Evolutionary conservation across 2,797 vertebrate genomes (phyloP), one percentile per base, ranked within the genome.

Genomic region (Percopsis omiscomaycus): DNA sequence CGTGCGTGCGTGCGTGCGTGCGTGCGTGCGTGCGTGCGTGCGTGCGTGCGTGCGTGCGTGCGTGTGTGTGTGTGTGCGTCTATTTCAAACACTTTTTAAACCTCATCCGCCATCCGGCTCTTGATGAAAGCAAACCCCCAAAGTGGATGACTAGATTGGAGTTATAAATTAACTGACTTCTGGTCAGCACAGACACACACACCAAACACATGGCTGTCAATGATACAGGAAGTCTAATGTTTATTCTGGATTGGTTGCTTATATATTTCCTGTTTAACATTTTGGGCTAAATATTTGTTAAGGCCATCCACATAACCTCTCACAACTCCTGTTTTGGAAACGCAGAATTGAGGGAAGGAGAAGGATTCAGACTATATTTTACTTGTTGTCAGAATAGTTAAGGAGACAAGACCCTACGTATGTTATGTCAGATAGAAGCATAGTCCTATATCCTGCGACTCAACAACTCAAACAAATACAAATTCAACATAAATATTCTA

Each of bases 281-380:
- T 50, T 47, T 64, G 68, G 64, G 68, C 84, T 75, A 84, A 86
- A 89, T 88, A 86, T 89, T 84, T 86, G 70, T 30, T 72, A 65
- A 79, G 60, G 52, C 47, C 46, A 37, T 69, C 47, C 68, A 74
- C 65, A 64, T 79, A 69, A 46, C 3, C 57, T 50, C 54, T 9
- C 50, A 61, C 45, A 46, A 52, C 73, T 71, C 51, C 54, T 56
- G 58, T 64, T 64, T 70, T 52, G 75, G 64, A 55, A 74, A 72
- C 12, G 56, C n/a, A 54, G 66, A 68, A 68, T 45, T 37, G 66
- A 49, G 27, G 62, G 30, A 5, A 55, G 22, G 59, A 27, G 1
- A 8, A 63, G 45, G 15, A 50, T 48, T 5, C 14, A 16, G 15
- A 56, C 60, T 47, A 44, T 8, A 53, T 73, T 68, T 51, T 48